Evolutionary conservation across 1,140 invertebrate genomes (phyloP).

Genomic region (Rhysida immarginata): DNA sequence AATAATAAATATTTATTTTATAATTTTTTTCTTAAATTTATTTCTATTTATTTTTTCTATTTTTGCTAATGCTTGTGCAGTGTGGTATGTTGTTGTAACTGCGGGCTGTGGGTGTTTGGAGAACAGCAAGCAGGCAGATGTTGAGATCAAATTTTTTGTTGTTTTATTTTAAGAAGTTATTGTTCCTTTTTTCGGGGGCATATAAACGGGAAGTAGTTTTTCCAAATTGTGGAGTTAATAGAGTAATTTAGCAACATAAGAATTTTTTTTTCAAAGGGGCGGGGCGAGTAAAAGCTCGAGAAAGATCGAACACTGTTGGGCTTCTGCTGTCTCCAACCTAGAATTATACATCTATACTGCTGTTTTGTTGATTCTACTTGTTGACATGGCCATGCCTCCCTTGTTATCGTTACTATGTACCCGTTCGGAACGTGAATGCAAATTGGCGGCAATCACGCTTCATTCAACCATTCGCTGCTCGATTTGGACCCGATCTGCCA

Average conservation of each 20-base stretch:
- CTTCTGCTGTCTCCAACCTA: too few relatives aligned
- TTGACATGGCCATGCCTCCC: constrained; percentile 12
- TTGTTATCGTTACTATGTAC: constrained; percentile 12
- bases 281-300: too few relatives aligned
- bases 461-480: neutral
- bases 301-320: too few relatives aligned
- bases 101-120: neutral
- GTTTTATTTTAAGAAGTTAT: too few relatives aligned
- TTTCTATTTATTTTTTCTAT: neutral
- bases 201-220: too few relatives aligned
- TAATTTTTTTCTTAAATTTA: neutral
- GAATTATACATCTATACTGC: too few relatives aligned
- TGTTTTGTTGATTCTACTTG: constrained; percentile 3
- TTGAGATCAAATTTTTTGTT: too few relatives aligned
- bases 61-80: neutral
- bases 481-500: neutral
- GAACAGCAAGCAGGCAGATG: neutral
- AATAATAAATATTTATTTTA: neutral
- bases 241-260: too few relatives aligned
- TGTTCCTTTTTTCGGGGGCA: too few relatives aligned
- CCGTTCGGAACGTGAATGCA: constrained; percentile 11
- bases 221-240: neutral
- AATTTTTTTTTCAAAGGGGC: too few relatives aligned
- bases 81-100: neutral
- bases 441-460: constrained; percentile 9